These are phyloP conservation scores for Scomber scombrus DNA, from an alignment of 2,113 vertebrate genomes.

Conservation along the genomic window DNA sequence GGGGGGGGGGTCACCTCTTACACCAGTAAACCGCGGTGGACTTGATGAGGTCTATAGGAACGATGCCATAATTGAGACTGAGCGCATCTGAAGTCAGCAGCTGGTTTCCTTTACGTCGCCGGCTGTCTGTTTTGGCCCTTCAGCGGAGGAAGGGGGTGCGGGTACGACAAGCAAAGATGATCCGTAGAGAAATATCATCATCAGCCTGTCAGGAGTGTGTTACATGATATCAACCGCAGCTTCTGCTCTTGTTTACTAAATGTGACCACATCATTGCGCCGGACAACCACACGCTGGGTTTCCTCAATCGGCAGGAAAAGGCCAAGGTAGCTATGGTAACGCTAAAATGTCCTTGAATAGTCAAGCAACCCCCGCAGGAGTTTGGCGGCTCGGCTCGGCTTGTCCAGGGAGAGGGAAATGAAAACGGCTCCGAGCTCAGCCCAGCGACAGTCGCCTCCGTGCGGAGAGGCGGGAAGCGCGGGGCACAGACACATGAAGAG, in stretches of 20 bases:
- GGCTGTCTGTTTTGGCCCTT: conserved; percentile 37
- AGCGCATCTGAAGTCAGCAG: conserved; percentile 52
- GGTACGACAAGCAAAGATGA: conserved; percentile 47
- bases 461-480: conserved; percentile 23
- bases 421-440: conserved; percentile 12
- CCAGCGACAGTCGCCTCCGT: conserved; percentile 22
- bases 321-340: conserved; percentile 67
- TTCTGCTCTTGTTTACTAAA: conserved; percentile 62
- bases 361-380: conserved; percentile 30
- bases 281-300: conserved; percentile 50
- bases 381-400: conserved; percentile 8
- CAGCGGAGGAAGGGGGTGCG: conserved; percentile 35
- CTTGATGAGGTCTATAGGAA: conserved; percentile 16
- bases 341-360: conserved; percentile 78
- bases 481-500: conserved; percentile 9
- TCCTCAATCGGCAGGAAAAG: conserved; percentile 61
- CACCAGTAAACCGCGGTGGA: conserved; percentile 5
- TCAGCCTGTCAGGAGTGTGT: not conserved
- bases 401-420: not conserved
- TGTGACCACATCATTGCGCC: conserved; percentile 54
- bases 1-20: not conserved
- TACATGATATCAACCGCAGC: conserved; percentile 12
- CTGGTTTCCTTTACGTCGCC: conserved; percentile 60
- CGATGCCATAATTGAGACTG: conserved; percentile 48
- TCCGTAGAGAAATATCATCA: conserved; percentile 54